Conservation (phyloP, 2,797 vertebrate species). For the Gephyroberyx darwinii region DNA sequence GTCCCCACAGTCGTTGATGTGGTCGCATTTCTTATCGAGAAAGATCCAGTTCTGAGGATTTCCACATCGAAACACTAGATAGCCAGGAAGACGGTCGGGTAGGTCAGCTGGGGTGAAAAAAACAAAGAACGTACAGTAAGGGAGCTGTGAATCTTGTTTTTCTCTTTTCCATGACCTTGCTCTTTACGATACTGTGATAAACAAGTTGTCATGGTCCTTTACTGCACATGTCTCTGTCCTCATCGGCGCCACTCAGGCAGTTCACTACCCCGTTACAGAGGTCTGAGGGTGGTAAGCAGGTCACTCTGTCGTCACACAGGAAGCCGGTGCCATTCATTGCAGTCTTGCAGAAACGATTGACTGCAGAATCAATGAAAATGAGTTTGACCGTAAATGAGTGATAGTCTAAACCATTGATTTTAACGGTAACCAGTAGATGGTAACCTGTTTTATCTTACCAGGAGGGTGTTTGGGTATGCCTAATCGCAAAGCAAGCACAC, state of each 20-base stretch:
- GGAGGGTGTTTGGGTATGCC: too few relatives aligned
- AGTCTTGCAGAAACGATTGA: slow-evolving; percentile 65
- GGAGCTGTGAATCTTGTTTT: not conserved
- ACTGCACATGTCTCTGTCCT: slow-evolving; percentile 78
- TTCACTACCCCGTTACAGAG: slow-evolving; percentile 72
- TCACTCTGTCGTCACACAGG: slow-evolving; percentile 70
- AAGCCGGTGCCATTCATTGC: slow-evolving; percentile 78
- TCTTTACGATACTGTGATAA: not conserved
- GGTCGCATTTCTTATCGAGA: slow-evolving; percentile 75
- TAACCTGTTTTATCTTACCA: too few relatives aligned
- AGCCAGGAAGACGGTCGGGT: slow-evolving; percentile 69
- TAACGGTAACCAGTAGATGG: too few relatives aligned
- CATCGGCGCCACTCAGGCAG: slow-evolving; percentile 77
- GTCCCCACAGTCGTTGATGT: slow-evolving; percentile 81
- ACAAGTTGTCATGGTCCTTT: slow-evolving; percentile 47
- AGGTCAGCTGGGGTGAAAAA: slow-evolving; percentile 68
- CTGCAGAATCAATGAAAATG: slow-evolving; percentile 46
- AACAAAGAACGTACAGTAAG: not conserved
- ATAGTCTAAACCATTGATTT: not conserved
- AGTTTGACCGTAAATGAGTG: not conserved
- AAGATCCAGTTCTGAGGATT: slow-evolving; percentile 77
- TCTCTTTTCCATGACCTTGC: not conserved
- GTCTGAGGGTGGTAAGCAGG: slow-evolving; percentile 75
- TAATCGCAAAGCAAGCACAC: too few relatives aligned
- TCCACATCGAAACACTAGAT: slow-evolving; percentile 78